Percentiles rank a stretch among this genome's conserved stretches.
Evolutionary conservation across 2,888 invertebrate genomes (phyloP).

Genomic region (Nowickia ferox): DNA sequence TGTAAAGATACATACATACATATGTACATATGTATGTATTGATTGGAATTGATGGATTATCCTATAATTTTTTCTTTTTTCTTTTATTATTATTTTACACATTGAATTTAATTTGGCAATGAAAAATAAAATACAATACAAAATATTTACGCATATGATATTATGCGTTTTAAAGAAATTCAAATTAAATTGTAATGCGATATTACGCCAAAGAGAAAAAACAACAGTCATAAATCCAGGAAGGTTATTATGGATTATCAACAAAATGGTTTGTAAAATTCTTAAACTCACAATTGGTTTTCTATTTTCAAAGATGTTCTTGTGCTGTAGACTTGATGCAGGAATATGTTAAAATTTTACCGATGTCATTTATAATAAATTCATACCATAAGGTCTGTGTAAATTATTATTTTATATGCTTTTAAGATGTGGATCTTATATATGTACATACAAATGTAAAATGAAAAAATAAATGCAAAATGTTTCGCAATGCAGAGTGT

Average conservation of each 20-base stretch:
- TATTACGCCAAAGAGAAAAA: not conserved
- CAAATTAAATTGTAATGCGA: constrained; percentile 8
- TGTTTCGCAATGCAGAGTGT: too few species aligned
- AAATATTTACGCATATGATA: not conserved
- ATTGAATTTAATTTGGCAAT: not conserved
- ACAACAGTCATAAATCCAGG: not conserved
- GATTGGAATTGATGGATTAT: constrained; percentile 30
- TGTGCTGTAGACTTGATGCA: not conserved
- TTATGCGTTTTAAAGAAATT: not conserved
- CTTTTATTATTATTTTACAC: not conserved
- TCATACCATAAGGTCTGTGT: too few species aligned
- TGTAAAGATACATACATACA: too few species aligned
- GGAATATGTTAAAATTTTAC: not conserved
- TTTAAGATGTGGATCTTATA: too few species aligned
- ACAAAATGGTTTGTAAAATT: not conserved
- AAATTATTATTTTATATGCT: too few species aligned
- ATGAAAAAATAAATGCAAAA: too few species aligned
- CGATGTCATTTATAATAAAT: too few species aligned
- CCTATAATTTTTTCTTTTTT: not conserved
- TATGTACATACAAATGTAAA: too few species aligned
- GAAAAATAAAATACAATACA: not conserved
- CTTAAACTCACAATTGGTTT: not conserved
- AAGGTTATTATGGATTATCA: not conserved
- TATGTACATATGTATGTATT: too few species aligned
- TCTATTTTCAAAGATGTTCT: not conserved